Conservation (phyloP, 2,888 invertebrate species). For the Proisotoma minuta region DNA sequence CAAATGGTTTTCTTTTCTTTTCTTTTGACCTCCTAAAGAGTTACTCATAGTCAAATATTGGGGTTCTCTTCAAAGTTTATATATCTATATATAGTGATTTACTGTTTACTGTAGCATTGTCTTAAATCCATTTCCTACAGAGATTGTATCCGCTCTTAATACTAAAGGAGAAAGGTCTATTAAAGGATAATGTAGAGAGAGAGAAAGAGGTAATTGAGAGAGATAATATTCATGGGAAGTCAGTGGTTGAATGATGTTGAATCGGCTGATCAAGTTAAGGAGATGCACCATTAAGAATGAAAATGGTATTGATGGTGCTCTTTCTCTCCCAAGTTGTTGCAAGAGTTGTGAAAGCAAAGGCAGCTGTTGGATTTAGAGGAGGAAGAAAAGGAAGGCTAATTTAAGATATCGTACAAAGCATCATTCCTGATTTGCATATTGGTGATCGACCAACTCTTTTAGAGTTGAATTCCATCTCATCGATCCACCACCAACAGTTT, state of each 20-base stretch:
- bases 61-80: too few relatives aligned
- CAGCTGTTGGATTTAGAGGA: too few relatives aligned
- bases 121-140: too few relatives aligned
- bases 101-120: too few relatives aligned
- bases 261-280: conserved; percentile 10
- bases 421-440: conserved; percentile 39
- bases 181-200: conserved; percentile 1
- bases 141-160: too few relatives aligned
- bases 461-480: too few relatives aligned
- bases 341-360: neutral
- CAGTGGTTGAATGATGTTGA: neutral
- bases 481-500: too few relatives aligned
- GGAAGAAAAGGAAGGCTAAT: conserved; percentile 28
- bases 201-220: neutral
- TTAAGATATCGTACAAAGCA: conserved; percentile 35
- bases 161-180: too few relatives aligned
- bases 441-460: conserved; percentile 33
- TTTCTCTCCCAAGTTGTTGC: conserved; percentile 5
- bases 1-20: too few relatives aligned
- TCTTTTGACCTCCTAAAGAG: too few relatives aligned
- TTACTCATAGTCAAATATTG: too few relatives aligned
- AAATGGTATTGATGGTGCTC: neutral
- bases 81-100: too few relatives aligned
- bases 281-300: neutral
- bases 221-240: conserved; percentile 7